Evolutionary conservation across 1,140 invertebrate genomes (phyloP).

Genomic region (Laupala kohalensis): DNA sequence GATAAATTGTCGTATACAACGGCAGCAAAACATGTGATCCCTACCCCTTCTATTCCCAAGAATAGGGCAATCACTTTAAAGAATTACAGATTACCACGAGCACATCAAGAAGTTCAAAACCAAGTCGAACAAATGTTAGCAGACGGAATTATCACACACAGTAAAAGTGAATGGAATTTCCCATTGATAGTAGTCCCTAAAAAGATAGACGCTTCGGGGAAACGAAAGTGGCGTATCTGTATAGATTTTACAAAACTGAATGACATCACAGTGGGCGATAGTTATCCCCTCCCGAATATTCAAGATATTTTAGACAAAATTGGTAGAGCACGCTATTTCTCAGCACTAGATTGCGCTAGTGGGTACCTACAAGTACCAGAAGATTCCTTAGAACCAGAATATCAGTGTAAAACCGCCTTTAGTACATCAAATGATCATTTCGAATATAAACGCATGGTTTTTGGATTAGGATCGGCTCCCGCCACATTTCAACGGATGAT

Average conservation of each 20-base stretch:
- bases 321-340: slow-evolving; percentile 21
- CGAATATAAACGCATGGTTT: slow-evolving; percentile 24
- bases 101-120: slow-evolving; percentile 2
- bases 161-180: not conserved
- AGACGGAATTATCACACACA: slow-evolving; percentile 6
- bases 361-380: slow-evolving; percentile 23
- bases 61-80: not conserved
- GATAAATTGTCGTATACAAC: slow-evolving; percentile 8
- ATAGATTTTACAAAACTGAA: slow-evolving; percentile 31
- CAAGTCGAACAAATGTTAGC: slow-evolving; percentile 5
- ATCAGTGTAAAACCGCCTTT: slow-evolving; percentile 34
- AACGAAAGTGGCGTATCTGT: slow-evolving; percentile 14
- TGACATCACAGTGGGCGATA: slow-evolving; percentile 23
- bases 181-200: slow-evolving; percentile 11
- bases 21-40: slow-evolving; percentile 5
- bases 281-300: no score
- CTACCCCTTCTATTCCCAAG: not conserved
- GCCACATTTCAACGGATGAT: slow-evolving; percentile 23
- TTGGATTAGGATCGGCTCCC: slow-evolving; percentile 26
- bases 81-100: slow-evolving; percentile 6
- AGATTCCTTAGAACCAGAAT: slow-evolving; percentile 18
- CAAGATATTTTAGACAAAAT: slow-evolving; percentile 26
- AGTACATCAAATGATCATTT: slow-evolving; percentile 22
- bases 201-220: slow-evolving; percentile 3
- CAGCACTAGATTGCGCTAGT: slow-evolving; percentile 23